Evolutionary conservation across 1,140 invertebrate genomes (phyloP), one percentile per base, ranked within the genome.

Genomic region (Papilio aristodemus): DNA sequence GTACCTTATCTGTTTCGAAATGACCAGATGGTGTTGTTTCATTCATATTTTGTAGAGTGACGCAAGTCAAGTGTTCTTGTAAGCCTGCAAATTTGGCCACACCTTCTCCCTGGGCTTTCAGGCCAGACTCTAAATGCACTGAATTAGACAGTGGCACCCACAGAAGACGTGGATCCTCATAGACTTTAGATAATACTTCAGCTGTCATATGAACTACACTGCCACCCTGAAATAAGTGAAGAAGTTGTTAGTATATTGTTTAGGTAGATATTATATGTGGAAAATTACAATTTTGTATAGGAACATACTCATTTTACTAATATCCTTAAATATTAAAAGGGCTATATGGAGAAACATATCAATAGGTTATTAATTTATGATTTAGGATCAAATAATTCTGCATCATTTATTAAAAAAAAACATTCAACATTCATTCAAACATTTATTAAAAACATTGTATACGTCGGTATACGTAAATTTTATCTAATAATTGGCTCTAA

Each of bases 1-100:
- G 94, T 25, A 96, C 90, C 66, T 93, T 92, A 70, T 93, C 84
- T 37, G 93, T 92, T 68, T 95, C 93, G 87, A 96, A 95, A 77
- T 94, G 94, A 7, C 95, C 95, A 36, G 88, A 73, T 38, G 93
- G 93, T 50, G 79, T 79, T 7, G 54, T 67, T 72, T 89, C 86
- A 80, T 73, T 81, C 1, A 81, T 39, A 75, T 80, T 85, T 60
- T 91, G 79, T n/a, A 86, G 68, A 69, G 87, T 82, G 0, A 71
- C 77, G 79, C 85, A 91, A 6, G 78, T 76, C 0, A 86, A 27
- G 76, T 89, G 84, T 22, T 78, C 70, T 4, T 79, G 50, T 8
- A 91, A 67, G 5, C 85, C 87, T 14, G 79, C 73, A 84, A 91
- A 91, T 71, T 85, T 86, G 5, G 85, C 85, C 10, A 91, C 69